Conservation (phyloP, 2,797 vertebrate genomes). For the Sarcoramphus papa region DNA sequence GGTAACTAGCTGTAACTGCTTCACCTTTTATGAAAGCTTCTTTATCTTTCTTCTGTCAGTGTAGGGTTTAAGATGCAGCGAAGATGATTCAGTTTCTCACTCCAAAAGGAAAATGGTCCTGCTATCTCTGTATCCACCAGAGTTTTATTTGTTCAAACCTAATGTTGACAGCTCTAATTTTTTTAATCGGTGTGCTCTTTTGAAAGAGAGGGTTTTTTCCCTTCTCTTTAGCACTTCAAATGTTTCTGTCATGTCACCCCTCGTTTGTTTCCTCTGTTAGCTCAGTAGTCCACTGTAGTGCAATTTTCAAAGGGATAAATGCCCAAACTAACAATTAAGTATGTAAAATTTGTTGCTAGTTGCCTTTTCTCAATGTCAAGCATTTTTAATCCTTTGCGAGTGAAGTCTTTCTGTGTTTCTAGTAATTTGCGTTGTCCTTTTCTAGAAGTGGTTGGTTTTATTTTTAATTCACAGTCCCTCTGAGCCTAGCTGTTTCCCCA, state of each 20-base stretch:
- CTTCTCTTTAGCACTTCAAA: not conserved
- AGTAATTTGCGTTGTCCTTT: not conserved
- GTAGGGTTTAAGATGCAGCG: not conserved
- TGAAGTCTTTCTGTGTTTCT: not conserved
- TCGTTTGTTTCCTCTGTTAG: not conserved
- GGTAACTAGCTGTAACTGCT: not conserved
- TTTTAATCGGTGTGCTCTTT: not conserved
- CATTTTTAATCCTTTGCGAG: not conserved
- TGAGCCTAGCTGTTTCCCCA: not conserved
- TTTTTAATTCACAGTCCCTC: not conserved
- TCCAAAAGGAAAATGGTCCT: not conserved
- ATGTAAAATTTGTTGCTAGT: not conserved
- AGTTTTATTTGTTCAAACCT: not conserved
- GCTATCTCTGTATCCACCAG: not conserved
- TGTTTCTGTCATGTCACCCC: not conserved
- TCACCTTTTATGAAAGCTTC: not conserved
- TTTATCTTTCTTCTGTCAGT: rapidly evolving
- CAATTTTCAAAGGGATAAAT: not conserved
- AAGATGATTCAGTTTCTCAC: not conserved
- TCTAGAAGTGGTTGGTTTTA: not conserved
- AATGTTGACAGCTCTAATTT: not conserved
- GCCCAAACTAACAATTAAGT: not conserved
- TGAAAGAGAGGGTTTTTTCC: not conserved
- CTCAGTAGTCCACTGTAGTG: not conserved
- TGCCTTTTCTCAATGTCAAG: not conserved